Conservation (phyloP, 1,140 invertebrate species). For the Cydia strobilella region DNA sequence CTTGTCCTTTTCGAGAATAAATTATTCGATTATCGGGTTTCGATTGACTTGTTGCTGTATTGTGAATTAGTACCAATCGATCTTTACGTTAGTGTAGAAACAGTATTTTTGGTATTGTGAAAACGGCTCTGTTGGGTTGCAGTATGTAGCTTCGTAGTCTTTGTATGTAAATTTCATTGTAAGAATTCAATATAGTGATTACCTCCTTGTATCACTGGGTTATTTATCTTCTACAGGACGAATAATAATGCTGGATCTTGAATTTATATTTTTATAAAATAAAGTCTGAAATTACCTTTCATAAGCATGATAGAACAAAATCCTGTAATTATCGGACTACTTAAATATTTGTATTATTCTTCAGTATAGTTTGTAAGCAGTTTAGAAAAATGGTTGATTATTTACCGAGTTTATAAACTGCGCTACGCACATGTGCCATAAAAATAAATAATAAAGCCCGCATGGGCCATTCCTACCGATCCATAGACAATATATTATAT, state of each 20-base stretch:
- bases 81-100: constrained; percentile 64
- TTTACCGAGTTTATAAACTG: background rate
- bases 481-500: constrained; percentile 44
- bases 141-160: constrained; percentile 72
- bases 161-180: constrained; percentile 62
- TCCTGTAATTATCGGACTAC: background rate
- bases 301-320: constrained; percentile 6
- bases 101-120: constrained; percentile 74
- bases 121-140: constrained; percentile 53
- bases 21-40: constrained; percentile 54
- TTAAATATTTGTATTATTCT: constrained; percentile 16
- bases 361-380: constrained; percentile 12
- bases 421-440: constrained; percentile 70
- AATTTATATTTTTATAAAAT: constrained; percentile 21
- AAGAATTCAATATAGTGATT: constrained; percentile 48
- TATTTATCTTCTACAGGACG: constrained; percentile 11
- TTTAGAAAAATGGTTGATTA: constrained; percentile 10
- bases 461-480: constrained; percentile 60
- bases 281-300: background rate
- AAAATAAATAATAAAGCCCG: constrained; percentile 56
- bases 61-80: constrained; percentile 59
- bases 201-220: constrained; percentile 8
- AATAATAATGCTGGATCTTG: constrained; percentile 1
- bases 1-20: constrained; percentile 60
- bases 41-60: constrained; percentile 56